Evolutionary conservation across 2,888 invertebrate genomes (phyloP), one percentile per base, ranked within the genome.

Genomic region (Scelioninae gen. 1): DNA sequence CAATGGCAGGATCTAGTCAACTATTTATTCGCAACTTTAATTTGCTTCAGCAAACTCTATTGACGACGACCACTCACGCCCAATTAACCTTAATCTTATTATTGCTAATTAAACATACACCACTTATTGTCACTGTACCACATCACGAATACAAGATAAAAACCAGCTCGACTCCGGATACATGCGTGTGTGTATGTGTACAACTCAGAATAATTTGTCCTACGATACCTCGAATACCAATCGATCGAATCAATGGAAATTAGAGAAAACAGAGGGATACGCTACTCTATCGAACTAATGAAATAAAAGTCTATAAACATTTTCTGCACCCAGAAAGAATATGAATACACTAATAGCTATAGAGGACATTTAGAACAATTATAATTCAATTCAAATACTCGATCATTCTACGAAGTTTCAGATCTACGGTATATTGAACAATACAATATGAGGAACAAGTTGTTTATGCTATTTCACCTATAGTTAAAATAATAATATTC

Each of bases 41-140:
- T 79, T 83, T 75, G 69, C 79, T 83, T 71, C 76, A 63, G 69
- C 71, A 71, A 76, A 58, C 72, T 72, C 71, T 72, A 83, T 80
- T 83, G 83, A 76, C 72, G 75, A 83, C 80, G 77, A 77, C 83
- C 74, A 83, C 80, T 80, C 77, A 68, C 80, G 77, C 76, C 74
- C 83, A 81, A 80, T 81, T 77, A 80, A 80, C 80, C 83, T 84
- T 83, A 83, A 83, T 83, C 80, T 71, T 81, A 84, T 84, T 80
- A 80, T 77, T 77, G 83, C 80, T 84, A 81, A 84, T 80, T 84
- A 80, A 84, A 84, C 83, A 77, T 83, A 78, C 75, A 79, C 79
- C 75, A 83, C 79, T 83, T 83, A 83, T 83, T 83, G 83, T 83
- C 83, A 78, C 82, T 79, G 83, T 58, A 49, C 75, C 75, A 65